A percentile compares a stretch with the other conserved stretches of the same genome.
phyloP scores from a whole-genome alignment of 2,888 invertebrate genomes.

The Polymixis lichenea region DNA sequence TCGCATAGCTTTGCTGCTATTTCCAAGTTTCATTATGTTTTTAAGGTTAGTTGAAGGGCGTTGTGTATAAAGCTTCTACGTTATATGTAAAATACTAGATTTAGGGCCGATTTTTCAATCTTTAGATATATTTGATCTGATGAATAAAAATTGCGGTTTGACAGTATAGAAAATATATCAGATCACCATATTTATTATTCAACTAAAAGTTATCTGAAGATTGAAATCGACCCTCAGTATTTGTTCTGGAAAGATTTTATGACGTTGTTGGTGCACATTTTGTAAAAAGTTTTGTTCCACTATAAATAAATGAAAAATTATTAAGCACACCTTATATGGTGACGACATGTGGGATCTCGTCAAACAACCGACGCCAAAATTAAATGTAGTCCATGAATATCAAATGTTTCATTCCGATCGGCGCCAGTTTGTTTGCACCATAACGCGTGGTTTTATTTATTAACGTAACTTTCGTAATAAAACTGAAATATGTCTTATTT shows the following conservation, averaged over 20 bases:
- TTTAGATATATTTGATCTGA: neutral
- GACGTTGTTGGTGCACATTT: neutral
- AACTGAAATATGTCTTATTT: neutral
- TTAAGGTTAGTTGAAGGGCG: slow-evolving; percentile 91
- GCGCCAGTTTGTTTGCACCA: neutral
- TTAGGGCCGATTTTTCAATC: neutral
- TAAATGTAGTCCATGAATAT: neutral
- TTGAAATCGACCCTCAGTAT: neutral
- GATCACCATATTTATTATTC: neutral
- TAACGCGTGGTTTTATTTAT: neutral
- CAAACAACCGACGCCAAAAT: neutral
- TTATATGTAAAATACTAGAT: neutral
- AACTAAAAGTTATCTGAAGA: too few species aligned
- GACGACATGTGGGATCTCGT: neutral
- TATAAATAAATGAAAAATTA: neutral
- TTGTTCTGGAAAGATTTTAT: neutral
- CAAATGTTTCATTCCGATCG: neutral
- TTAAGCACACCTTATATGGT: neutral
- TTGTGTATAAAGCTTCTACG: too few species aligned
- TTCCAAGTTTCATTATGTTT: slow-evolving; percentile 98
- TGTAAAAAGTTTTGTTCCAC: too few species aligned
- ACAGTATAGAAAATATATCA: neutral
- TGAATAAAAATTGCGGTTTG: neutral
- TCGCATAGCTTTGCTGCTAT: slow-evolving; percentile 99
- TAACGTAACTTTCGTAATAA: neutral